Evolutionary conservation across 2,113 vertebrate species (phyloP).

Genomic region (Cervus canadensis): DNA sequence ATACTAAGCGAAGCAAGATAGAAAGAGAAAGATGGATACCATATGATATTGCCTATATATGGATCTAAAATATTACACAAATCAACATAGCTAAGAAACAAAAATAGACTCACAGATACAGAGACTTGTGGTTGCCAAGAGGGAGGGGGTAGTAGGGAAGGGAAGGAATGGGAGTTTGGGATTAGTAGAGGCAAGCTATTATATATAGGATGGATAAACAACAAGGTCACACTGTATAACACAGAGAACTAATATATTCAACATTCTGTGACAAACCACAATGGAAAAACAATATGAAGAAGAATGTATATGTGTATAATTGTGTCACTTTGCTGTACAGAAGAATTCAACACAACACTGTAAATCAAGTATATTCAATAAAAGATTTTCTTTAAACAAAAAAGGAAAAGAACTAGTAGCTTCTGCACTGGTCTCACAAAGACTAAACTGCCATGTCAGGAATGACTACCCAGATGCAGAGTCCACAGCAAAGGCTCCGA

Average conservation of each 20-base stretch:
- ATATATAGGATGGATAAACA: not conserved
- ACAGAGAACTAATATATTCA: not conserved
- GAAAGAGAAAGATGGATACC: not conserved
- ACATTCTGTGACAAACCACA: not conserved
- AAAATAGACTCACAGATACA: not conserved
- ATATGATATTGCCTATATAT: not conserved
- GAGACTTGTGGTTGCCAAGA: not conserved
- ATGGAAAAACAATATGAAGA: not conserved
- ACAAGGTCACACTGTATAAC: not conserved
- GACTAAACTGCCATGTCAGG: not conserved
- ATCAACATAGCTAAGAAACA: not conserved
- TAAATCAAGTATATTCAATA: not conserved
- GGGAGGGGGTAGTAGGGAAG: not conserved
- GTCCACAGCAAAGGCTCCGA: not conserved
- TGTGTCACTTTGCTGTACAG: not conserved
- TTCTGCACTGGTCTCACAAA: not conserved
- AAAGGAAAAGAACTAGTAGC: not conserved
- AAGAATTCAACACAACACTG: not conserved
- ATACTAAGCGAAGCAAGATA: not conserved
- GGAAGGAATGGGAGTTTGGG: not conserved
- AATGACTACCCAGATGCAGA: not conserved
- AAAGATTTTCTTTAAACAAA: not conserved
- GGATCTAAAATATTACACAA: not conserved
- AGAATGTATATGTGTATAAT: not conserved
- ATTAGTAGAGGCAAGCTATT: not conserved